Evolutionary conservation across 2,797 vertebrate species (phyloP).

Genomic region (Megaceryle alcyon): DNA sequence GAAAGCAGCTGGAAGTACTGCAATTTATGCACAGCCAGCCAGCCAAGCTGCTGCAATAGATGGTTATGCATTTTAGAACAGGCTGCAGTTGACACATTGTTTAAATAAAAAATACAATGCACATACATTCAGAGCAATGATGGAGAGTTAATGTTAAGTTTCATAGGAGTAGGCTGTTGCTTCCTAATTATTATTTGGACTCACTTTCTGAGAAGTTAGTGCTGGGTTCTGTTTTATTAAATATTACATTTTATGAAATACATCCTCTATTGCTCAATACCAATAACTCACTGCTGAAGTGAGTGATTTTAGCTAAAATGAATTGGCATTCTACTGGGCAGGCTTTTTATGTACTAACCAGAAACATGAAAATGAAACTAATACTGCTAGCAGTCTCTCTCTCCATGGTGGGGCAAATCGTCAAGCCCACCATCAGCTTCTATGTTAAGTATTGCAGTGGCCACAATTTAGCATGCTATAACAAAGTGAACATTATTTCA

Average conservation of each 20-base stretch:
- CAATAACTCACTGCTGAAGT: background rate
- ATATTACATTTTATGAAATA: background rate
- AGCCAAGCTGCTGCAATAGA: slow-evolving; percentile 15
- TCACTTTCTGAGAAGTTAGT: background rate
- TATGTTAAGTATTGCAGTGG: background rate
- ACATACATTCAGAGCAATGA: background rate
- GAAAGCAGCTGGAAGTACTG: slow-evolving; percentile 28
- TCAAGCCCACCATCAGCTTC: background rate
- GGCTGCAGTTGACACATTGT: background rate
- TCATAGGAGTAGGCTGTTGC: background rate
- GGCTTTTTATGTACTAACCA: background rate
- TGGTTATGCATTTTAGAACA: slow-evolving; percentile 17
- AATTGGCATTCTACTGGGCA: background rate
- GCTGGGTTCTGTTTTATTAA: background rate
- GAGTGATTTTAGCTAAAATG: background rate
- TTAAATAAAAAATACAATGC: slow-evolving; percentile 16
- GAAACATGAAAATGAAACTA: background rate
- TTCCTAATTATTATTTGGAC: slow-evolving; percentile 4
- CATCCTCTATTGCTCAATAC: background rate
- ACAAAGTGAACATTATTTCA: background rate
- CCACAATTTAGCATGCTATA: background rate
- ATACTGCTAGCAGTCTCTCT: background rate
- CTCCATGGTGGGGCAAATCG: background rate
- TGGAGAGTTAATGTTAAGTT: background rate
- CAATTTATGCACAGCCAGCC: slow-evolving; percentile 17